Evolutionary conservation across 2,888 invertebrate species (phyloP).

Genomic region (Hydroisotoma schaefferi): DNA sequence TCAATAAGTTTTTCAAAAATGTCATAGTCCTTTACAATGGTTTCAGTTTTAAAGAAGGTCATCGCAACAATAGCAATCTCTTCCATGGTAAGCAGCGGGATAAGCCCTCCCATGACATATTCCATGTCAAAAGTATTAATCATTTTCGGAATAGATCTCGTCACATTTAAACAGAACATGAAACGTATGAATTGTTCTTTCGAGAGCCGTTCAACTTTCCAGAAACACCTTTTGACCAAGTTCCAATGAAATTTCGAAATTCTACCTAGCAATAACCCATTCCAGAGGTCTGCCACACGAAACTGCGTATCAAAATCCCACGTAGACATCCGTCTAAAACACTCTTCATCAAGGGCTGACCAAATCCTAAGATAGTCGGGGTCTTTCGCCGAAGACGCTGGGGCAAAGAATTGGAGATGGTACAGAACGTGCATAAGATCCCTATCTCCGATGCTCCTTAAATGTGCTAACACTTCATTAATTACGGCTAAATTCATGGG

Average conservation of each 20-base stretch:
- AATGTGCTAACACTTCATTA: constrained; percentile 14
- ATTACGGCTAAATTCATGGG: background rate
- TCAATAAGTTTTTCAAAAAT: constrained; percentile 58
- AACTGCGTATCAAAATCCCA: constrained; percentile 61
- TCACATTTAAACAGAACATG: constrained; percentile 64
- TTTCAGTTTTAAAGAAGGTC: constrained; percentile 74
- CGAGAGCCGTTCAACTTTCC: constrained; percentile 60
- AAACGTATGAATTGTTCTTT: constrained; percentile 64
- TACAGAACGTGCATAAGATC: constrained; percentile 30
- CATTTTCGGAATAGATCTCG: constrained; percentile 56
- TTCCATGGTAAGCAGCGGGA: constrained; percentile 60
- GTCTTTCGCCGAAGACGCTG: constrained; percentile 56
- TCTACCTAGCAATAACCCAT: constrained; percentile 51
- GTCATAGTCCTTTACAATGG: constrained; percentile 58
- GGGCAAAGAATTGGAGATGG: constrained; percentile 51
- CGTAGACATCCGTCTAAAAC: constrained; percentile 54
- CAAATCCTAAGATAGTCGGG: constrained; percentile 64
- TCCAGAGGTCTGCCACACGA: constrained; percentile 64
- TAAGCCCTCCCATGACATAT: constrained; percentile 55
- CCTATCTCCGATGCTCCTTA: constrained; percentile 20
- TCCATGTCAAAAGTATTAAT: constrained; percentile 66
- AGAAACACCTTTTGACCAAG: constrained; percentile 58
- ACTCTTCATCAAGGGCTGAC: constrained; percentile 66
- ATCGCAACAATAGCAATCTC: constrained; percentile 69
- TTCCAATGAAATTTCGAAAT: constrained; percentile 55